Conservation (phyloP, 2,797 vertebrate species). For the Tragelaphus oryx region DNA sequence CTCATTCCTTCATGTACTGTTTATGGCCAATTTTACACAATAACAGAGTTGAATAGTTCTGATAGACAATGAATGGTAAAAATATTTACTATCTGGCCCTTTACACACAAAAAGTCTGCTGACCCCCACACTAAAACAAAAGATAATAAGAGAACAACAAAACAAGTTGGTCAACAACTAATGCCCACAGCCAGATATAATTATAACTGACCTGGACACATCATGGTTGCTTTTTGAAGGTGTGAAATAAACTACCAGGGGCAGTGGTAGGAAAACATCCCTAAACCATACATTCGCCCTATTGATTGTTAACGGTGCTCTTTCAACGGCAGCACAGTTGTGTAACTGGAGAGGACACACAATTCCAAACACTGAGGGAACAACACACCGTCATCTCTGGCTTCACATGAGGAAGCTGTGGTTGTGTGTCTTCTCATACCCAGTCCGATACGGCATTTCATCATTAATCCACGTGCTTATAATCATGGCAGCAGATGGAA, state of each 20-base stretch:
- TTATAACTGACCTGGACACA: neutral
- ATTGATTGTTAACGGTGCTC: accelerated
- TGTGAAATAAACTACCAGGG: neutral
- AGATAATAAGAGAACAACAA: neutral
- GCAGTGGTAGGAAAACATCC: neutral
- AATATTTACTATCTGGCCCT: neutral
- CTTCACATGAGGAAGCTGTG: neutral
- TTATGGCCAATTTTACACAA: neutral
- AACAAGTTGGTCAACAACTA: neutral
- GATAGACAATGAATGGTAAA: neutral
- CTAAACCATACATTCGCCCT: neutral
- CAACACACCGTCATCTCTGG: too few relatives aligned
- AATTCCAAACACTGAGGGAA: neutral
- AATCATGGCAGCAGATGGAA: neutral
- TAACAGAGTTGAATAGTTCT: neutral
- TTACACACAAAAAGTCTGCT: neutral
- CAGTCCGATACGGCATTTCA: accelerated
- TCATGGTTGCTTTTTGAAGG: neutral
- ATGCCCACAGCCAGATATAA: neutral
- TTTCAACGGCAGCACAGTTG: neutral
- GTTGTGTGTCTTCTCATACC: accelerated
- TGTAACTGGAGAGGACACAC: neutral
- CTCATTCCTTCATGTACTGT: neutral
- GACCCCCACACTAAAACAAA: neutral
- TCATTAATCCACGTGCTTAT: neutral